These are phyloP conservation scores for Malachius bipustulatus DNA, from an alignment of 2,888 invertebrate species.

Conservation along the genomic window DNA sequence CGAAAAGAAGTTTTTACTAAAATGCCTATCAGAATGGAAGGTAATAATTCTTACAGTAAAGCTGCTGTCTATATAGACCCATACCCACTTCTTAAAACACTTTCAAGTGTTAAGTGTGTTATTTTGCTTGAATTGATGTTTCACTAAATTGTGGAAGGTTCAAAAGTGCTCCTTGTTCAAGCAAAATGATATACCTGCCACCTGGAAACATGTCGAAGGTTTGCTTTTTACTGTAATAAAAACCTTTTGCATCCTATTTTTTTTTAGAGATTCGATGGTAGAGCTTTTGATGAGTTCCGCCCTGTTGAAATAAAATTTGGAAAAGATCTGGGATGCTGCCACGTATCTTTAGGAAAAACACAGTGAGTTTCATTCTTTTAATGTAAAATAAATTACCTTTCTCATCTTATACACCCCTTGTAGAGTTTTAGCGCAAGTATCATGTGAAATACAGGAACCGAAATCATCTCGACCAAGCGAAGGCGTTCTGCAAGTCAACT, in stretches of 20 bases:
- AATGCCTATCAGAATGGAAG: slow-evolving; percentile 50
- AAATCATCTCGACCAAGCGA: slow-evolving; percentile 79
- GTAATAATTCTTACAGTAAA: too few species aligned
- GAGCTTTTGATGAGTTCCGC: slow-evolving; percentile 62
- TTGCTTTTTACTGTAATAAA: neutral
- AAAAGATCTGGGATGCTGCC: slow-evolving; percentile 71
- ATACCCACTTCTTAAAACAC: too few species aligned
- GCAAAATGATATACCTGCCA: too few species aligned
- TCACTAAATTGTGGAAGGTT: too few species aligned
- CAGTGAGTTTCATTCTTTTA: slow-evolving; percentile 39
- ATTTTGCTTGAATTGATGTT: neutral
- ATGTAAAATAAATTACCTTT: slow-evolving; percentile 5
- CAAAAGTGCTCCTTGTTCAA: too few species aligned
- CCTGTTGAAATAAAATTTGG: slow-evolving; percentile 62
- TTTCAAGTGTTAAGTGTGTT: too few species aligned
- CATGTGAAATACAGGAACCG: slow-evolving; percentile 77
- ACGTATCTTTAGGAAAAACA: slow-evolving; percentile 68
- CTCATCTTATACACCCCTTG: slow-evolving; percentile 4
- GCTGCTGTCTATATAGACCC: slow-evolving; percentile 3
- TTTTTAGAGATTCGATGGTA: slow-evolving; percentile 61
- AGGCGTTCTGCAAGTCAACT: slow-evolving; percentile 73
- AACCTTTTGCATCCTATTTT: slow-evolving; percentile 1
- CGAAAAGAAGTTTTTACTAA: slow-evolving; percentile 57
- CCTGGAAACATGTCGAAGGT: neutral
- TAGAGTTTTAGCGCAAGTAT: slow-evolving; percentile 67